A percentile compares a stretch with the other conserved stretches of the same genome.
These are phyloP conservation scores for Rana temporaria DNA, from an alignment of 2,113 vertebrate genomes.

Conservation along the genomic window DNA sequence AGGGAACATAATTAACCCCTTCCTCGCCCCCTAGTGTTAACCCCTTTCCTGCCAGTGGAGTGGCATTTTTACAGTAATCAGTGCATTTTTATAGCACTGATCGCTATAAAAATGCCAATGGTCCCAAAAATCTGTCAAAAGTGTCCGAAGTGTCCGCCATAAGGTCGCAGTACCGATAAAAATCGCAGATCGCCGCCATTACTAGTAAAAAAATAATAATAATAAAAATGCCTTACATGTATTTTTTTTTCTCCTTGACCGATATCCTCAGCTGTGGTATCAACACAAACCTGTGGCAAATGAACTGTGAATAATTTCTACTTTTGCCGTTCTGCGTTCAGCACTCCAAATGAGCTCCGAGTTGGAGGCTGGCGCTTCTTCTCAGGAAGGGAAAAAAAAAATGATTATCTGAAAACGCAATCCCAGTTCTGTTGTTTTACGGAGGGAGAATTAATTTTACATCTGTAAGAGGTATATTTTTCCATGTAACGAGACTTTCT, in stretches of 20 bases:
- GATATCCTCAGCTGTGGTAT: not conserved
- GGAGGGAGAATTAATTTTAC: conserved; percentile 37
- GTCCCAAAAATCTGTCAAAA: too few species aligned
- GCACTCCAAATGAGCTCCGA: not conserved
- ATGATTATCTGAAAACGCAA: conserved; percentile 27
- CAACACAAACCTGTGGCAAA: conserved; percentile 24
- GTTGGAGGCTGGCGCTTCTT: conserved; percentile 5
- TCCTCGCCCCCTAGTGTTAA: too few species aligned
- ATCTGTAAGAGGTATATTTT: conserved; percentile 45
- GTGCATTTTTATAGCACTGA: too few species aligned
- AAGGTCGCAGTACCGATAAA: too few species aligned
- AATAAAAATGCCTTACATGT: too few species aligned
- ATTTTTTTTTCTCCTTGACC: not conserved
- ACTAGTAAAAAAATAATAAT: too few species aligned
- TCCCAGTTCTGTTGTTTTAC: conserved; percentile 12
- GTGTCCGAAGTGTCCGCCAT: too few species aligned
- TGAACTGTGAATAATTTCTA: conserved; percentile 24
- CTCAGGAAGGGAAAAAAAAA: conserved; percentile 1
- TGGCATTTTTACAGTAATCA: too few species aligned
- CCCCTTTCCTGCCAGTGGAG: too few species aligned
- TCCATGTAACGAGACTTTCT: conserved; percentile 46
- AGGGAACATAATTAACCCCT: too few species aligned
- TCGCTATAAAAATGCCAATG: too few species aligned
- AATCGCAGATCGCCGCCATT: too few species aligned
- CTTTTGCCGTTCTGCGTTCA: conserved; percentile 8